A percentile compares a stretch with the other conserved stretches of the same genome.
These are phyloP conservation scores for Heterohyrax brucei DNA, from an alignment of 2,797 vertebrate genomes.

Conservation along the genomic window DNA sequence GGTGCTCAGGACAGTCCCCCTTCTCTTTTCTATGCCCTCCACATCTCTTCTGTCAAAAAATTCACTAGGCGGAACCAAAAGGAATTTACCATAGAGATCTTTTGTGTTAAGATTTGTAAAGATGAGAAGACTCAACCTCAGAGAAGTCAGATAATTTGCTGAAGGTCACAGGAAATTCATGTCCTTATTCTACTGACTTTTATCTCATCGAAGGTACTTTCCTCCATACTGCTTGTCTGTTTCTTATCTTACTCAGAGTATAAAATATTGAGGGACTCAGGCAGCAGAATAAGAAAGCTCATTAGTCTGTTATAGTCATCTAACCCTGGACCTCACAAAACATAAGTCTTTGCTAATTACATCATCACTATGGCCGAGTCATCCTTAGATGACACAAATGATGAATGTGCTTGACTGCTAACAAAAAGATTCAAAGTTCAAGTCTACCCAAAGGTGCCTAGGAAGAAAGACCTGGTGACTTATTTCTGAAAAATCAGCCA, in stretches of 20 bases:
- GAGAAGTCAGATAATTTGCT: too few species aligned
- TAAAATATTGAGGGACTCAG: not conserved
- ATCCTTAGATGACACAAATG: not conserved
- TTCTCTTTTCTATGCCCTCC: not conserved
- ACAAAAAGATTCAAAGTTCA: not conserved
- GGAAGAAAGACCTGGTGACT: not conserved
- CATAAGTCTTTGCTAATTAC: not conserved
- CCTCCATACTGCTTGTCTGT: not conserved
- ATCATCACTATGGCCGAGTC: not conserved
- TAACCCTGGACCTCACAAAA: not conserved
- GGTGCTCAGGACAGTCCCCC: not conserved
- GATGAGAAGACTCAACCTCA: too few species aligned
- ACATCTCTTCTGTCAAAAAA: not conserved
- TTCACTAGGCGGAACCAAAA: not conserved
- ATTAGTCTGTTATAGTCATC: not conserved
- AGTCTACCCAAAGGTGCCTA: not conserved
- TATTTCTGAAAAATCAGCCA: not conserved
- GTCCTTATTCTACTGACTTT: not conserved
- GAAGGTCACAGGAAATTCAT: not conserved
- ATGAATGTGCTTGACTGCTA: not conserved
- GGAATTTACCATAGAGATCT: not conserved
- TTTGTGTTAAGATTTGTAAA: not conserved
- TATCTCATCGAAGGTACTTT: not conserved
- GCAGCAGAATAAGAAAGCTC: not conserved
- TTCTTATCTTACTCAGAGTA: constrained; percentile 29